Evolutionary conservation across 2,113 vertebrate genomes (phyloP), one percentile per base, ranked within the genome.

Genomic region (Platichthys stellatus): DNA sequence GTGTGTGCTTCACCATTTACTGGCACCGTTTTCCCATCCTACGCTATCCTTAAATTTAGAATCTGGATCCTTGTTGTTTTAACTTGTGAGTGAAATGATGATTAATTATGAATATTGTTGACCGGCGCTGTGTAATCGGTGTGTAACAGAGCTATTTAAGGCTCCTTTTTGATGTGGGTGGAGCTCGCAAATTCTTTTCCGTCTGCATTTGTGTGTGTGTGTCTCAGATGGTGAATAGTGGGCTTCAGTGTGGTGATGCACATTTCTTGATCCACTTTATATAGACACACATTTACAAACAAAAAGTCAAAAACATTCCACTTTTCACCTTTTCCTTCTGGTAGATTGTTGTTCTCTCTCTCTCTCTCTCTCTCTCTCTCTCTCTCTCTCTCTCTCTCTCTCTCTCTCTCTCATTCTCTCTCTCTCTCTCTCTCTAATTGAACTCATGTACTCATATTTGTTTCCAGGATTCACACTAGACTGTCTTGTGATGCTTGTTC

Each of bases 401-500:
- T 53, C 60, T 20, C 43, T 31, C 56, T 2, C 35, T 47, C n/a
- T 26, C 11, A 23, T 26, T 35, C 14, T n/a, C n/a, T 53, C 23
- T 21, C 21, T 12, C 26, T 53, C 59, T 23, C 18, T 57, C 28
- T 53, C 54, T 40, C 68, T 10, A 72, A 67, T 60, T 75, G 26
- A 84, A 45, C 74, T 79, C 71, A 78, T 84, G 71, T 85, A 45
- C 74, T 79, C 71, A 78, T 84, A 67, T 85, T 90, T 87, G 76
- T 84, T 76, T 78, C 40, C 73, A 14, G 57, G 66, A 69, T 63
- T 83, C 65, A 62, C 80, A 77, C 66, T 66, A 63, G 65, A 62
- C 76, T 57, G 63, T 81, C 87, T 89, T 83, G 74, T 89, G 87
- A 90, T 80, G 71, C 72, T 45, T n/a, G 76, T 77, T 82, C 67